Percentiles rank a stretch among this genome's conserved stretches.
Evolutionary conservation across 2,888 invertebrate species (phyloP).

Genomic region (Cheilosia scutellata): DNA sequence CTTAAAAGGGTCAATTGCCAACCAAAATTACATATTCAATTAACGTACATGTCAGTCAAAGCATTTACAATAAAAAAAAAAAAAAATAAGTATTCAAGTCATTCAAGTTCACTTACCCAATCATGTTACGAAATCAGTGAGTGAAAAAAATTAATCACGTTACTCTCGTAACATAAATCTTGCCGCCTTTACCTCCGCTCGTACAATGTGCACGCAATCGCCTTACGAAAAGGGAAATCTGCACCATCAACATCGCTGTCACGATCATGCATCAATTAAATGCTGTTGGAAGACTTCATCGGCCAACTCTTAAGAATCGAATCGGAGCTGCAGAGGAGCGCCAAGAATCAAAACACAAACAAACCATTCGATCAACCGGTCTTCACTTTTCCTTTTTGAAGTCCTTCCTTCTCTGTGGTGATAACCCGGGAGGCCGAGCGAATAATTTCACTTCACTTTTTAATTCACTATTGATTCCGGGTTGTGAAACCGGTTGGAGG

Average conservation of each 20-base stretch:
- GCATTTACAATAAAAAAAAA: slow-evolving; percentile 49
- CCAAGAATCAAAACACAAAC: slow-evolving; percentile 61
- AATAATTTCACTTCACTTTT: slow-evolving; percentile 71
- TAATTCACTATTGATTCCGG: slow-evolving; percentile 74
- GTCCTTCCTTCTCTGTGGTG: slow-evolving; percentile 58
- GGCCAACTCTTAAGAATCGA: slow-evolving; percentile 9
- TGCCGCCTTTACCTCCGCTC: slow-evolving; percentile 39
- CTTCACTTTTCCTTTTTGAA: slow-evolving; percentile 75
- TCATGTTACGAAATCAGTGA: slow-evolving; percentile 72
- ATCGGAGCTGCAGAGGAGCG: slow-evolving; percentile 25
- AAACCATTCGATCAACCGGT: slow-evolving; percentile 61
- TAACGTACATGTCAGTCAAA: slow-evolving; percentile 48
- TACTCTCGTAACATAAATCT: slow-evolving; percentile 72
- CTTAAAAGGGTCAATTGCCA: slow-evolving; percentile 10
- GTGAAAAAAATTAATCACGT: slow-evolving; percentile 69
- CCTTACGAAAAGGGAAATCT: slow-evolving; percentile 71
- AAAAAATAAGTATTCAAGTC: slow-evolving; percentile 53
- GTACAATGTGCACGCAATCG: slow-evolving; percentile 46
- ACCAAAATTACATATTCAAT: slow-evolving; percentile 33
- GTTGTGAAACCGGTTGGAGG: slow-evolving; percentile 56
- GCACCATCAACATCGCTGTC: slow-evolving; percentile 68
- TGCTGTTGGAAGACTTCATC: slow-evolving; percentile 38
- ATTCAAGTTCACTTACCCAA: slow-evolving; percentile 52
- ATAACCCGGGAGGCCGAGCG: slow-evolving; percentile 9
- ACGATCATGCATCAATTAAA: slow-evolving; percentile 72